Evolutionary conservation across 2,113 vertebrate genomes (phyloP).

Genomic region (Furnarius figulus): DNA sequence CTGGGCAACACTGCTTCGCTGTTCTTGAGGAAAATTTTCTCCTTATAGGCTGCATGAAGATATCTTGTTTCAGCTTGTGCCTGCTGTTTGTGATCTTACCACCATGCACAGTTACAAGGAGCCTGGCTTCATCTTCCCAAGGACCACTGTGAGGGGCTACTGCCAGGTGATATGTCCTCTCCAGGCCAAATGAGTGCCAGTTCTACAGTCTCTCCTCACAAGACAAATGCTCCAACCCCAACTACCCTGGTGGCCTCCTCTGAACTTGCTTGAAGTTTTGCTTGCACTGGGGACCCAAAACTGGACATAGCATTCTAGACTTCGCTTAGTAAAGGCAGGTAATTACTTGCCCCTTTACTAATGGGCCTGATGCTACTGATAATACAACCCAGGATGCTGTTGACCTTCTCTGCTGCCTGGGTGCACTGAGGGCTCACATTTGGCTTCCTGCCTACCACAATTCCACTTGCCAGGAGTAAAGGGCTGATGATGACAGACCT

Average conservation of each 20-base stretch:
- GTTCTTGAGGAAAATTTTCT: background rate
- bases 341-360: background rate
- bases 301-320: background rate
- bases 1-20: background rate
- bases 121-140: background rate
- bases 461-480: background rate
- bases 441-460: background rate
- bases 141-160: background rate
- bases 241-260: background rate
- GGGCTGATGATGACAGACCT: background rate
- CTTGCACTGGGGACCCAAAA: background rate
- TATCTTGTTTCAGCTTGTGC: background rate
- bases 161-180: background rate
- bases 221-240: background rate
- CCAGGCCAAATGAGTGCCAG: background rate
- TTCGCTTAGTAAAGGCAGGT: background rate
- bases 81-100: background rate
- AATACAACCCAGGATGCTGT: background rate
- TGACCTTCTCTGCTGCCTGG: background rate
- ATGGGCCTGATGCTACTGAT: background rate
- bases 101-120: background rate
- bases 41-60: background rate
- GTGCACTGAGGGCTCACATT: background rate
- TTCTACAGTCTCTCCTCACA: background rate
- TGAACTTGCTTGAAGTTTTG: background rate